Percentiles rank a stretch among this genome's conserved stretches.
Evolutionary conservation across 1,140 invertebrate species (phyloP).

Genomic region (Drosophila varians): DNA sequence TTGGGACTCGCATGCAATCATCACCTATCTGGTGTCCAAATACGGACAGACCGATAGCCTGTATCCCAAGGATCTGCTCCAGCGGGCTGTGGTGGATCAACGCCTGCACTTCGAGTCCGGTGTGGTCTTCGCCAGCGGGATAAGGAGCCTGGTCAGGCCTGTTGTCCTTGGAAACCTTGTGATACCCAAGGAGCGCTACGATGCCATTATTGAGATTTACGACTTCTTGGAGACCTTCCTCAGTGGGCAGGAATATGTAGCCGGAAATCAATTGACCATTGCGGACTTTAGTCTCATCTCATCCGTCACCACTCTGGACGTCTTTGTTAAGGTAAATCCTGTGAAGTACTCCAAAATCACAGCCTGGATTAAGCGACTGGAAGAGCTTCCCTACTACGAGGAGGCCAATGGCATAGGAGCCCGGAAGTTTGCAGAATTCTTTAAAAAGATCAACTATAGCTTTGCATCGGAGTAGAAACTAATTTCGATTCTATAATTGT

Average conservation of each 20-base stretch:
- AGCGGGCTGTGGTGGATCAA: conserved; percentile 85
- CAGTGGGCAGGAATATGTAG: conserved; percentile 84
- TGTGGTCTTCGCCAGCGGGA: conserved; percentile 85
- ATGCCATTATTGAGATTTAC: conserved; percentile 83
- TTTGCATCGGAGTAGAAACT: neutral
- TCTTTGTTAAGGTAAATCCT: conserved; percentile 59
- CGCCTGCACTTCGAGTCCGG: conserved; percentile 86
- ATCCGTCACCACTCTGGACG: conserved; percentile 73
- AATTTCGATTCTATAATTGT: neutral
- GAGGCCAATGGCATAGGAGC: conserved; percentile 51
- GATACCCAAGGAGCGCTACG: conserved; percentile 53
- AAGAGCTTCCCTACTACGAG: conserved; percentile 77
- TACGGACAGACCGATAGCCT: conserved; percentile 85
- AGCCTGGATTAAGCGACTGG: conserved; percentile 68
- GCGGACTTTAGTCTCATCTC: conserved; percentile 85
- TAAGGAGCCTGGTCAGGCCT: conserved; percentile 83
- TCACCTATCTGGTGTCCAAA: conserved; percentile 85
- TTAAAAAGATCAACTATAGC: neutral
- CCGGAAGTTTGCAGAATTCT: neutral
- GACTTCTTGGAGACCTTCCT: conserved; percentile 84
- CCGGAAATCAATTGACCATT: conserved; percentile 85
- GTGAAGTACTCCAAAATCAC: conserved; percentile 66
- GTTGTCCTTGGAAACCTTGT: conserved; percentile 82
- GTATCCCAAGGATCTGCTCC: conserved; percentile 85
- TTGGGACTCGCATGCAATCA: conserved; percentile 83